Evolutionary conservation across 2,113 vertebrate genomes (phyloP), one percentile per base, ranked within the genome.

Genomic region (Notothenia rossii): DNA sequence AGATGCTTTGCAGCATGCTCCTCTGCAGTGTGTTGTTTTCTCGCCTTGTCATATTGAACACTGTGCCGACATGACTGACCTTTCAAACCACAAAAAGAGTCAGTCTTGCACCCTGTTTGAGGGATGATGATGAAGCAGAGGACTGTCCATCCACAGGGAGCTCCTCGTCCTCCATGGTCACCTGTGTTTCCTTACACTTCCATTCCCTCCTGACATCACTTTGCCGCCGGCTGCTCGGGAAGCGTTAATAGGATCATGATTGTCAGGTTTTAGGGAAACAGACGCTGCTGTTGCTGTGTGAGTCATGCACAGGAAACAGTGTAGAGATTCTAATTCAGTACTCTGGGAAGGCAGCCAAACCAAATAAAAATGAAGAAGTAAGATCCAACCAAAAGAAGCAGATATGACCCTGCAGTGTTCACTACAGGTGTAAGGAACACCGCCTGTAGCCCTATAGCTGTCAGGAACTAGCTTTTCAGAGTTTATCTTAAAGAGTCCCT

Each of bases 241-340:
- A 75, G 65, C 13, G 46, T 65, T 65, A 77, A 84, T 18, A 36
- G 76, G 84, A 90, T 88, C 83, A 33, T 69, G 58, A 73, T 78
- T 25, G 69, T 91, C 70, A 22, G 51, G 73, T 89, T 88, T 91
- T 87, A 81, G 73, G 62, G 76, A 74, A 77, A 84, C 66, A 51
- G 46, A 78, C 66, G 67, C 45, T 69, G 17, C 7, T 22, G 59
- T 75, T 77, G 58, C 68, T 45, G 58, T 7, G 65, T 49, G 75
- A 72, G 78, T 79, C 75, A 72, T 29, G 33, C 40, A 53, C 58
- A 6, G 54, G 54, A 78, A 77, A 79, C 43, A 43, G 54, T 49
- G 36, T 10, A 48, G 60, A 55, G 53, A 55, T 64, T 79, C 3
- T 22, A 58, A 72, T 25, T 18, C 8, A 12, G 58, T n/a, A 14